These are phyloP conservation scores for Drosophila equinoxialis DNA, from an alignment of 1,140 invertebrate species.

Conservation along the genomic window DNA sequence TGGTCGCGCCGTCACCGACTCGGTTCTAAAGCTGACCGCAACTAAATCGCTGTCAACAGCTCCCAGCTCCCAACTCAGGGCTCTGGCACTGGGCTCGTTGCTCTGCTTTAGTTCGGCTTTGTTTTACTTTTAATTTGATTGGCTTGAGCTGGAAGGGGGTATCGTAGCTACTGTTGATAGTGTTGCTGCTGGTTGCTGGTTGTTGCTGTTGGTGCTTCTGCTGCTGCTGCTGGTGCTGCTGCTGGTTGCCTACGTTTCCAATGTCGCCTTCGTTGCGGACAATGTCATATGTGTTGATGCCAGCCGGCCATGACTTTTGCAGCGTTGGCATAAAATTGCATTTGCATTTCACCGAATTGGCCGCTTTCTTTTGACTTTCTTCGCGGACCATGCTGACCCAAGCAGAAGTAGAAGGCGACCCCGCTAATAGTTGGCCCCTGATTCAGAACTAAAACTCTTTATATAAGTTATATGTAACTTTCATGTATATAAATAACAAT, in stretches of 20 bases:
- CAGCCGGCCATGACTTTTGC: constrained; percentile 73
- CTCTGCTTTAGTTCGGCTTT: constrained; percentile 24
- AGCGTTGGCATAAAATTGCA: constrained; percentile 63
- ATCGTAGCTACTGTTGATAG: constrained; percentile 3
- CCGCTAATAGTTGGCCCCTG: constrained; percentile 65
- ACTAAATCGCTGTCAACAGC: constrained; percentile 41
- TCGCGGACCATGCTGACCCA: constrained; percentile 62
- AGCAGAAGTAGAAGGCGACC: constrained; percentile 65
- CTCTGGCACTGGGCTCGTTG: constrained; percentile 31
- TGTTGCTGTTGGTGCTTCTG: background rate
- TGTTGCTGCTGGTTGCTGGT: constrained; percentile 11
- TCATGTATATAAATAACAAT: constrained; percentile 14
- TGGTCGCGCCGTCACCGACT: constrained; percentile 25
- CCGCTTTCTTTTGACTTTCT: constrained; percentile 71
- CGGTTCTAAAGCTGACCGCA: constrained; percentile 58
- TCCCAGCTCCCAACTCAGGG: constrained; percentile 31
- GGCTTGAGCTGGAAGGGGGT: constrained; percentile 9
- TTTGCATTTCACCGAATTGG: constrained; percentile 67
- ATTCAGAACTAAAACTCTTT: constrained; percentile 34
- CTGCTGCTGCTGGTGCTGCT: background rate
- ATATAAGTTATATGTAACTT: constrained; percentile 8
- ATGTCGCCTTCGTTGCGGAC: constrained; percentile 69
- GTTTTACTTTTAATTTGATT: constrained; percentile 64
- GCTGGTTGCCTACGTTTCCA: constrained; percentile 48
- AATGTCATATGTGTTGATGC: constrained; percentile 68